Evolutionary conservation across 2,888 invertebrate genomes (phyloP), one percentile per base, ranked within the genome.

Genomic region (Stenchaetothrips biformis): DNA sequence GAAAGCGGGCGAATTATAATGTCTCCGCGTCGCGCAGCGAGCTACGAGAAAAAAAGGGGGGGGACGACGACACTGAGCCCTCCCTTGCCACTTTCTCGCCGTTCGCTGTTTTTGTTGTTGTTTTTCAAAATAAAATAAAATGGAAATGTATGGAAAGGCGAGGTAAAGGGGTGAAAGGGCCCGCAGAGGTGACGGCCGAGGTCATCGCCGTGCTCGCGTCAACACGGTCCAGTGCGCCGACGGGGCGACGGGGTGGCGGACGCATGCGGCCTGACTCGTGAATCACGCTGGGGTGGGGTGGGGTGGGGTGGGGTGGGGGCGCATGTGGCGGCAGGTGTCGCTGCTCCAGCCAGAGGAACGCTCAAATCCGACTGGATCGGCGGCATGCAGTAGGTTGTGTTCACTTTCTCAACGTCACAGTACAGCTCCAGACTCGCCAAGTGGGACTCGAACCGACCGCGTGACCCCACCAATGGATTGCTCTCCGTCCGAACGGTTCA

Each of bases 1-100:
- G 67, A 74, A 74, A 74, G 67, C 67, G 67, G 25, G 59, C 11
- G 67, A 74, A 74, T 74, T 74, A 74, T 74, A 25, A 74, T 74
- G 21, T 74, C 67, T 74, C 21, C n/a, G 67, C 67, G 67, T 74
- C 9, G 25, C 67, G 67, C 13, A 16, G 59, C 59, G 49, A 11
- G 49, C 49, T 53, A 53, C 59, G 59, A 59, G 59, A 13, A 18
- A 59, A 18, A 59, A 16, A 59, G 59, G 6, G 13, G 13, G 59
- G 18, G 59, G 18, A 16, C 7, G 13, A 59, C 18, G 59, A 18
- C 59, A 59, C 9, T 13, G 16, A 59, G 18, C 59, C 59, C 59
- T 59, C 59, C 59, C 16, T 59, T 7, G 37, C 37, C 59, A 59
- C 59, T 59, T 59, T 59, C 18, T 18, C 18, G 6, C 18, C 8